phyloP scores from a whole-genome alignment of 2,797 vertebrate species.

The Spinibarbus caldwelli region DNA sequence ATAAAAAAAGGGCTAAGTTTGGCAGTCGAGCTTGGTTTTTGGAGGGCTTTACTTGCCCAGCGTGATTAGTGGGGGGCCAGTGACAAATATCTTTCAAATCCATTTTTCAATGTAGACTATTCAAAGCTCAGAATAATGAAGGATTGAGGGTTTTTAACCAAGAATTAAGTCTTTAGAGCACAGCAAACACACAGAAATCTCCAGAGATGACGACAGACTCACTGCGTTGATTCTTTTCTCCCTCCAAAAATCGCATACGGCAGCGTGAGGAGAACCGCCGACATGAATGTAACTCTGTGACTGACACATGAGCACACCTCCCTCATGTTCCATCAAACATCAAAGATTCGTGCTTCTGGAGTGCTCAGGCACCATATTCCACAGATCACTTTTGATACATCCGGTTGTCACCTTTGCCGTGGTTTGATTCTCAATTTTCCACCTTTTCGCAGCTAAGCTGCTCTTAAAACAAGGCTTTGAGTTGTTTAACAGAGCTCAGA shows the following conservation, averaged over 20 bases:
- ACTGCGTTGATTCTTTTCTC: constrained; percentile 38
- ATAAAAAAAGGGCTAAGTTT: background rate
- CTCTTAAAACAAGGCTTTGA: constrained; percentile 50
- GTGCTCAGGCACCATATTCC: constrained; percentile 47
- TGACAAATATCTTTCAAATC: constrained; percentile 53
- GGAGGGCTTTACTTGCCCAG: constrained; percentile 26
- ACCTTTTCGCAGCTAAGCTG: constrained; percentile 47
- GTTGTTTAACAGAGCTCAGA: constrained; percentile 40
- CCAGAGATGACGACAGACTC: constrained; percentile 51
- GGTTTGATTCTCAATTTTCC: constrained; percentile 58
- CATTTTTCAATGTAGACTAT: constrained; percentile 48
- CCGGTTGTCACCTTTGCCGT: constrained; percentile 51
- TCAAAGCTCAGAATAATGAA: constrained; percentile 41
- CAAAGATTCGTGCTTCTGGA: constrained; percentile 53
- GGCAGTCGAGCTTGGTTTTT: constrained; percentile 7
- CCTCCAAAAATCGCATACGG: constrained; percentile 45
- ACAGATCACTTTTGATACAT: constrained; percentile 36
- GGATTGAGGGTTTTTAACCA: constrained; percentile 44
- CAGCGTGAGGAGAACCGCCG: constrained; percentile 43
- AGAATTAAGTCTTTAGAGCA: constrained; percentile 50
- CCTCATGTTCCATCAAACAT: constrained; percentile 59
- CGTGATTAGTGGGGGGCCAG: constrained; percentile 41
- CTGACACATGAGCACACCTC: constrained; percentile 44
- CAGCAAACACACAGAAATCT: constrained; percentile 37
- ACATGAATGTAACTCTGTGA: constrained; percentile 46